Evolutionary conservation across 2,797 vertebrate species (phyloP), one percentile per base, ranked within the genome.

Genomic region (Threskiornis aethiopicus): DNA sequence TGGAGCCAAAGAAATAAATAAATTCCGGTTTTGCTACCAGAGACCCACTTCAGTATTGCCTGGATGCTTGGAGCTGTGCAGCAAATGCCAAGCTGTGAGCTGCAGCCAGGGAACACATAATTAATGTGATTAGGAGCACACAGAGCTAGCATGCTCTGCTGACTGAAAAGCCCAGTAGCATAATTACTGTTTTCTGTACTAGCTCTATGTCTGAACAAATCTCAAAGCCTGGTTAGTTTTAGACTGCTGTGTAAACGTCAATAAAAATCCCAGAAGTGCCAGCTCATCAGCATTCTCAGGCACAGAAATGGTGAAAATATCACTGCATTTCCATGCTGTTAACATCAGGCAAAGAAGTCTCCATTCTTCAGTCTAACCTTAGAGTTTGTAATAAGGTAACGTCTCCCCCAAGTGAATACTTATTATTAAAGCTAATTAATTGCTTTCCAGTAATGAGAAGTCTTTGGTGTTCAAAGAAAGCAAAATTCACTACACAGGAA

Each of bases 361-460:
- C 94, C 87, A 64, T 84, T 95, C 89, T 93, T 97, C 88, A 82
- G 79, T 46, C 96, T 97, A 94, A 97, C 96, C 97, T 97, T 96
- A 44, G 57, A 97, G 97, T 98, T 91, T 92, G 94, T 95, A 98
- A 97, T 96, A 97, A 98, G 98, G 98, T 97, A 98, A 97, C 96
- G 93, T 97, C 93, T 98, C 89, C 96, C 97, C 96, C 97, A 96
- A 97, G 97, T 97, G 98, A 98, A 97, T 96, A 96, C 95, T 96
- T 97, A 98, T 98, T 98, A 98, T 96, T 96, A 96, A 97, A 97
- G 96, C 96, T 98, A 98, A 98, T 98, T 97, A 98, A 98, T 97
- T 98, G 98, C 96, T 98, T 98, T 98, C 97, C 96, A 97, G 97
- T 98, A 98, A 98, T 75, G 95, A 98, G 97, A 98, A 98, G 93